Evolutionary conservation across 2,888 invertebrate genomes (phyloP).

Genomic region (Tenthredo livida): DNA sequence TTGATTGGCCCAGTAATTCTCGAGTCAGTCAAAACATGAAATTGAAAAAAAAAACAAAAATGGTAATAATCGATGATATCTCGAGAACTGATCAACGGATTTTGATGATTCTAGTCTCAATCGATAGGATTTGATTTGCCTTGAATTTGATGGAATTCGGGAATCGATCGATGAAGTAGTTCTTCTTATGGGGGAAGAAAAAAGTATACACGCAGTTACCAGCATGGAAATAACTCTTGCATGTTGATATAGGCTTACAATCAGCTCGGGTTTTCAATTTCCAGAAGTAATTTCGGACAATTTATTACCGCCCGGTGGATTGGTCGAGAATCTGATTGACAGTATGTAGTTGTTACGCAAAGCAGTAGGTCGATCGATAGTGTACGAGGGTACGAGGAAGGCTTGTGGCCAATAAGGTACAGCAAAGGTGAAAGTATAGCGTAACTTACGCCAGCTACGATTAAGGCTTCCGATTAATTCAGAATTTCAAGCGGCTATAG

Average conservation of each 20-base stretch:
- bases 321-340: slow-evolving; percentile 21
- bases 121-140: too few relatives aligned
- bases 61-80: too few relatives aligned
- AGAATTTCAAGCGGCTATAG: slow-evolving; percentile 28
- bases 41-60: too few relatives aligned
- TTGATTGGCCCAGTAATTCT: too few relatives aligned
- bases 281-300: not conserved
- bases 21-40: too few relatives aligned
- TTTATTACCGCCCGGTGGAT: slow-evolving; percentile 21
- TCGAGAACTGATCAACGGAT: too few relatives aligned
- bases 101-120: too few relatives aligned
- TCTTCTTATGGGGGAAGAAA: too few relatives aligned
- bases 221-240: too few relatives aligned
- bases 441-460: slow-evolving; percentile 34
- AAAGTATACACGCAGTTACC: too few relatives aligned
- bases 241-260: not conserved
- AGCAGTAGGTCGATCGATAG: slow-evolving; percentile 45
- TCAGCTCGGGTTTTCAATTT: not conserved
- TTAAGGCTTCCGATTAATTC: slow-evolving; percentile 48
- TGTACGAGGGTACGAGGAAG: slow-evolving; percentile 1
- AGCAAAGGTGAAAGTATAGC: slow-evolving; percentile 33
- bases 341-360: slow-evolving; percentile 35
- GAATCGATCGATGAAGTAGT: too few relatives aligned
- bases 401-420: slow-evolving; percentile 23
- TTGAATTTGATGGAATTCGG: too few relatives aligned